Percentiles rank a stretch among this genome's conserved stretches.
Conservation (phyloP, 2,888 invertebrate species). For the Hypomecis atomaria region DNA sequence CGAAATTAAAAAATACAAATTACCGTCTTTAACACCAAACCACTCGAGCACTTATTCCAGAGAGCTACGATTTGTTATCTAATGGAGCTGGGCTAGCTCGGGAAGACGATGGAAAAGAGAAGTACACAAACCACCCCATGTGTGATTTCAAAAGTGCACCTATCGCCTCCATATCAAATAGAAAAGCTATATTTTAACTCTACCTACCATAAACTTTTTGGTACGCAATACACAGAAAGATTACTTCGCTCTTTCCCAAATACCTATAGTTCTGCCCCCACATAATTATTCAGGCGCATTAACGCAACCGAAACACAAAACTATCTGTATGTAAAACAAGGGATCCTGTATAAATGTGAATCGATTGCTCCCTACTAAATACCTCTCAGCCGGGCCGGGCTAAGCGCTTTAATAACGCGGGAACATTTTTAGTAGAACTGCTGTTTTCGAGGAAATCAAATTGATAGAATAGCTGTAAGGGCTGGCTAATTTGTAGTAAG, state of each 20-base stretch:
- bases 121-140: too few species aligned
- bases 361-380: conserved; percentile 33
- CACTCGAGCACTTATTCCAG: too few species aligned
- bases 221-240: background rate
- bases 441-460: conserved; percentile 5
- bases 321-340: conserved; percentile 27
- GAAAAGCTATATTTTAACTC: too few species aligned
- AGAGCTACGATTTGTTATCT: too few species aligned
- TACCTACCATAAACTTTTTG: too few species aligned
- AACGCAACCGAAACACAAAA: conserved; percentile 24
- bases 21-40: too few species aligned
- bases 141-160: too few species aligned
- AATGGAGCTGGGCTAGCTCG: too few species aligned
- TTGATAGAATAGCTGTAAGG: background rate
- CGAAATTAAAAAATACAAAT: too few species aligned
- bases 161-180: too few species aligned
- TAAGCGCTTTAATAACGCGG: conserved; percentile 46
- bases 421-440: conserved; percentile 43
- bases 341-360: conserved; percentile 26
- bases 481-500: too few species aligned
- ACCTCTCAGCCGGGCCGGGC: conserved; percentile 27
- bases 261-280: background rate
- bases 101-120: too few species aligned
- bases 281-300: conserved; percentile 15
- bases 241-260: background rate